Conservation (phyloP, 2,113 vertebrate genomes). For the Phrynocephalus versicolor region DNA sequence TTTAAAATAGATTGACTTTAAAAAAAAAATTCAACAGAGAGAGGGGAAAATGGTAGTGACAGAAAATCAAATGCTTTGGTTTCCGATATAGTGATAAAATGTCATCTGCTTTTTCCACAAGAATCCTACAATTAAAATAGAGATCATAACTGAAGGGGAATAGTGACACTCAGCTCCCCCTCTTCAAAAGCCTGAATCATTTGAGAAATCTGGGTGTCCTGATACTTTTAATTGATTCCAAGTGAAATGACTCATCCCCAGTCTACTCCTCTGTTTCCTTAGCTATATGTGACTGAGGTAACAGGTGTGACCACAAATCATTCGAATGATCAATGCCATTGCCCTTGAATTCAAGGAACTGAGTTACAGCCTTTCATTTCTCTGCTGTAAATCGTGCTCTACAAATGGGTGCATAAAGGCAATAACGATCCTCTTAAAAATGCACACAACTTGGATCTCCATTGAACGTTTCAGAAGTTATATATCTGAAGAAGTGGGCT, state of each 20-base stretch:
- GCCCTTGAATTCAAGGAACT: background rate
- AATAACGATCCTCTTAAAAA: background rate
- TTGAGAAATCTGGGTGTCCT: conserved; percentile 28
- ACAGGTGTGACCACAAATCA: background rate
- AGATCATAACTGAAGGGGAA: conserved; percentile 9
- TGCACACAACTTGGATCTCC: background rate
- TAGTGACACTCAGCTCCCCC: conserved; percentile 8
- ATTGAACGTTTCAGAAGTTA: background rate
- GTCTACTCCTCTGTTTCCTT: background rate
- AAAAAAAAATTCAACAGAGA: background rate
- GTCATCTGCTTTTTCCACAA: conserved; percentile 17
- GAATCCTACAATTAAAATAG: conserved; percentile 19
- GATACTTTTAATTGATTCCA: background rate
- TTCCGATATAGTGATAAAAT: conserved; percentile 23
- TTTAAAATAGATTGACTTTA: conserved; percentile 8
- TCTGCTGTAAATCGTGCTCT: background rate
- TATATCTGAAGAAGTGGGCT: background rate
- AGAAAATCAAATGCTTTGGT: background rate
- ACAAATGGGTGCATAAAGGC: background rate
- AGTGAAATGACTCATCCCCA: background rate
- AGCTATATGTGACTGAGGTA: background rate
- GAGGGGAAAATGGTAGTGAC: background rate
- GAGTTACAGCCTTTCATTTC: background rate
- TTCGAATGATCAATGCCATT: background rate
- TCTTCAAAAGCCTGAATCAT: background rate